Evolutionary conservation across 2,888 invertebrate species (phyloP).

Genomic region (Reticulitermes lucifugus): DNA sequence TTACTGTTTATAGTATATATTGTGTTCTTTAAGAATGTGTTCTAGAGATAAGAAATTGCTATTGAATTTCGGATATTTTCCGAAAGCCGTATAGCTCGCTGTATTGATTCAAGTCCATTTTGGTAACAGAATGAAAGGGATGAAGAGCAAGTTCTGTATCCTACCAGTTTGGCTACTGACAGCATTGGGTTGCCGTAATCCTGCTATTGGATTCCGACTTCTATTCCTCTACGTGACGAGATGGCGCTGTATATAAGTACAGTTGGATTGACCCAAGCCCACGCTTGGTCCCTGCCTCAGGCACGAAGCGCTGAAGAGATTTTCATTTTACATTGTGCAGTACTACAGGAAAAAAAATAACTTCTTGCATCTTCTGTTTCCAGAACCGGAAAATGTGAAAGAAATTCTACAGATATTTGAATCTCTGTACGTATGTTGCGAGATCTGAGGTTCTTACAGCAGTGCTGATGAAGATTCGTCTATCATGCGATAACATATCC

Average conservation of each 20-base stretch:
- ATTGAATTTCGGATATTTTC: background rate
- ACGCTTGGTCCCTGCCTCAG: background rate
- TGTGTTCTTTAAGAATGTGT: background rate
- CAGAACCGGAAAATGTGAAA: too few species aligned
- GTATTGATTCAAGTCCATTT: background rate
- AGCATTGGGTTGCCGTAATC: slow-evolving; percentile 32
- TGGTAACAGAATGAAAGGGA: slow-evolving; percentile 5
- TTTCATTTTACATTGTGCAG: background rate
- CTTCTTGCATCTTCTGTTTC: too few species aligned
- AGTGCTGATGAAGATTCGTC: too few species aligned
- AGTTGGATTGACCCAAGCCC: background rate
- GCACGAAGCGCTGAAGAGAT: background rate
- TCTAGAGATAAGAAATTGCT: background rate
- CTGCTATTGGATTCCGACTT: slow-evolving; percentile 29
- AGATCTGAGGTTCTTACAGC: too few species aligned
- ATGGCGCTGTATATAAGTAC: background rate
- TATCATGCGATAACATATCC: too few species aligned
- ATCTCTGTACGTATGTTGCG: too few species aligned
- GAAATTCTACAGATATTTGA: too few species aligned
- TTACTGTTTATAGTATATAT: too few species aligned
- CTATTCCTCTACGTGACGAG: background rate
- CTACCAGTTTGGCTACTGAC: slow-evolving; percentile 13
- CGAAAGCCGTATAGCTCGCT: background rate
- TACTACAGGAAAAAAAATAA: too few species aligned
- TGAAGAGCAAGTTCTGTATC: background rate